phyloP scores from a whole-genome alignment of 2,888 invertebrate species.

The Leucophora obtusa region DNA sequence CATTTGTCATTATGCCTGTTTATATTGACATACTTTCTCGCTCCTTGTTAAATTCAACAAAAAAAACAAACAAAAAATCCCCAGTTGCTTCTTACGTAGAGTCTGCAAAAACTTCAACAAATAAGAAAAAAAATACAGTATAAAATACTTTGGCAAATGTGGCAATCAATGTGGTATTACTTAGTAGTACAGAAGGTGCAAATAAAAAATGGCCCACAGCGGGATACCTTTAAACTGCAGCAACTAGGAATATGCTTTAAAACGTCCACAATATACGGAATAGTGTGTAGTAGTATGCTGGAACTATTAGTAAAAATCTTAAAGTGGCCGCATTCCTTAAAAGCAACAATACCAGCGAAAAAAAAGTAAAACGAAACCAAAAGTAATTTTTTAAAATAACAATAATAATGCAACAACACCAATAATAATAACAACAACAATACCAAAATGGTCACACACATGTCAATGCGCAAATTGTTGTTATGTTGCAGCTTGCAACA shows the following conservation, averaged over 20 bases:
- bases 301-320: conserved; percentile 70
- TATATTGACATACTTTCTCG: conserved; percentile 77
- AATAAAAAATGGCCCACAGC: conserved; percentile 64
- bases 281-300: conserved; percentile 43
- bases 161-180: conserved; percentile 26
- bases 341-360: conserved; percentile 17
- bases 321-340: conserved; percentile 72
- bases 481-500: conserved; percentile 65
- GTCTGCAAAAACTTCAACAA: conserved; percentile 5
- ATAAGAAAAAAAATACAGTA: conserved; percentile 35
- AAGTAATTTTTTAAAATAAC: conserved; percentile 48
- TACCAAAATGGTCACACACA: conserved; percentile 74
- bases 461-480: conserved; percentile 69
- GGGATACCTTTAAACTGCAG: conserved; percentile 52
- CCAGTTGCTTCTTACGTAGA: conserved; percentile 13
- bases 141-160: conserved; percentile 54
- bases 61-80: conserved; percentile 36
- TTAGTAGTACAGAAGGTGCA: conserved; percentile 57
- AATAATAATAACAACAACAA: conserved; percentile 27
- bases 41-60: conserved; percentile 68
- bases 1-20: conserved; percentile 76
- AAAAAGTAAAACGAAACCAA: conserved; percentile 51
- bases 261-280: background rate
- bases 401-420: conserved; percentile 32
- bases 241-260: background rate